Evolutionary conservation across 2,797 vertebrate species (phyloP), one percentile per base, ranked within the genome.

Genomic region (Lateolabrax maculatus): DNA sequence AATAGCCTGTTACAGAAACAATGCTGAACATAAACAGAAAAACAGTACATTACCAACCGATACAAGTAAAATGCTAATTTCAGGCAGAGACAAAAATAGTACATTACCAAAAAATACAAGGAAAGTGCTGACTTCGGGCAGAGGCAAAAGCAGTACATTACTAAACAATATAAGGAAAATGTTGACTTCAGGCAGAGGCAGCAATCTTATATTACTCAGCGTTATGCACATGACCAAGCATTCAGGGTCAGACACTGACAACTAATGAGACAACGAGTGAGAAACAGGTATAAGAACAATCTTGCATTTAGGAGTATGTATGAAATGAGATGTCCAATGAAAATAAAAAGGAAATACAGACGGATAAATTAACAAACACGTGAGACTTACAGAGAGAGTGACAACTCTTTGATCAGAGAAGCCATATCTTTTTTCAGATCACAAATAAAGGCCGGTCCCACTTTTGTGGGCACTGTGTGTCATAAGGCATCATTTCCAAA

Each of bases 281-380:
- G 4, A 25, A 7, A 48, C 9, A 34, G 41, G 12, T n/a, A 37
- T 27, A 41, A 31, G 10, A 34, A 18, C 19, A 65, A 39, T 39
- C 16, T 2, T 37, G 7, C 27, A 25, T 72, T 31, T 7, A 43
- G 8, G 15, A 41, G n/a, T n/a, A n/a, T 80, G 19, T 10, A 57
- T 6, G 61, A 53, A 1, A 39, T 55, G 29, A 57, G 52, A 43
- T 75, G 66, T 60, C 23, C 55, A n/a, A 36, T 0, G 4, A 81
- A 53, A 63, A 65, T 65, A 31, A 49, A n/a, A 64, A 49, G 6
- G 18, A 70, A 64, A 63, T 70, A 57, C 34, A 43, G 34, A 58
- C 0, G 0, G 10, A 57, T 49, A 15, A 10, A 44, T 25, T 21
- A 3, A 56, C 57, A 41, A 49, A n/a, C 13, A 29, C 0, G 12